A percentile compares a stretch with the other conserved stretches of the same genome.
Conservation (phyloP, 2,888 invertebrate genomes). For the Cantharis lateralis region DNA sequence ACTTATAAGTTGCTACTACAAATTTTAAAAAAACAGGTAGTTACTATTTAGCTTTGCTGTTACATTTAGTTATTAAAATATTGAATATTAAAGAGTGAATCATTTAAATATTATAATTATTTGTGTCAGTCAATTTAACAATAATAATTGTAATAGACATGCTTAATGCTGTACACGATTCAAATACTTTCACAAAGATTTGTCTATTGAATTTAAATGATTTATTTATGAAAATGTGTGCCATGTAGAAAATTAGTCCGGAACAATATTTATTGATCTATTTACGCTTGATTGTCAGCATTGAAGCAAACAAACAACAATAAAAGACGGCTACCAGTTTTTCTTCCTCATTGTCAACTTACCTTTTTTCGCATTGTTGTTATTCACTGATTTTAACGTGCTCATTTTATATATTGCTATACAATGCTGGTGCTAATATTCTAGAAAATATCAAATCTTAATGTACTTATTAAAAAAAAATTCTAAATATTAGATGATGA, state of each 20-base stretch:
- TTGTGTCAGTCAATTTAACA: conserved; percentile 6
- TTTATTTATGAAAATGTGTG: conserved; percentile 4
- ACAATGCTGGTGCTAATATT: too few relatives aligned
- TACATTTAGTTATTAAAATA: neutral
- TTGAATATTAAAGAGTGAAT: neutral
- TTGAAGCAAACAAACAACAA: neutral
- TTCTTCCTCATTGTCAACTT: neutral
- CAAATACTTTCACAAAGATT: conserved; percentile 11
- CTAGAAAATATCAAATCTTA: too few relatives aligned
- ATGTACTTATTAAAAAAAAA: too few relatives aligned
- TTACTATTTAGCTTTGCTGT: neutral
- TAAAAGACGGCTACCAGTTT: neutral
- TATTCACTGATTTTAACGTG: neutral
- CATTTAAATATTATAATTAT: neutral
- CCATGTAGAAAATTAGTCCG: conserved; percentile 5
- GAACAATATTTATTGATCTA: conserved; percentile 1
- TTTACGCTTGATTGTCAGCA: neutral
- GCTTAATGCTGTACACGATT: conserved; percentile 8
- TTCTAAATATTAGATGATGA: too few relatives aligned
- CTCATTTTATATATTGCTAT: neutral
- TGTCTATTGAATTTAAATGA: neutral
- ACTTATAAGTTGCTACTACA: too few relatives aligned
- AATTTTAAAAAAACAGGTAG: too few relatives aligned
- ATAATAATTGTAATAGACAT: neutral
- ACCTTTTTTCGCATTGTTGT: neutral